Base-by-base conservation (phyloP, 2,797 vertebrate genomes). In the Acipenser ruthenus region DNA sequence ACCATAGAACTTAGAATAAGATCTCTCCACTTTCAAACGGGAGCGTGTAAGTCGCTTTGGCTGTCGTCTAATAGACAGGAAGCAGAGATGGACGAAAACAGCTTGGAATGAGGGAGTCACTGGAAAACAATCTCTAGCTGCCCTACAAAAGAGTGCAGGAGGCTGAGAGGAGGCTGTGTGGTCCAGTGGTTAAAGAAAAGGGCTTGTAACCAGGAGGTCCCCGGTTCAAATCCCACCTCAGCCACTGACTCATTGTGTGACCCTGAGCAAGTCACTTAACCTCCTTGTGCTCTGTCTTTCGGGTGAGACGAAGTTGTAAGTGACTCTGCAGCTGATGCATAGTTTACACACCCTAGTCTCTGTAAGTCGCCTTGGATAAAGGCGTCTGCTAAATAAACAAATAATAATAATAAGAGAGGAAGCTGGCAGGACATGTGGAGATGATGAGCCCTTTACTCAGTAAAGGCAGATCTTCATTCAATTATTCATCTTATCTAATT, bases 91-190 rank as follows among this genome's bases (percentile, higher is more conserved):
- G 12, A 6, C 8, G 13, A 48, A 52, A 62, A 60, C 18, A 12
- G 53, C n/a, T 55, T 49, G 37, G 13, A 63, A 55, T 70, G 64
- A 66, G 53, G 60, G 52, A 62, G 59, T 66, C 51, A 70, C 15
- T 9, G 49, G 18, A 55, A 23, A 66, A 6, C 10, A n/a, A 47
- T 63, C 59, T 62, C 56, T 58, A 59, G 10, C 62, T 64, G 13
- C 62, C 47, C 48, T 60, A 55, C 62, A 60, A 66, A 49, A 61
- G 15, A 49, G 9, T 50, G n/a, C 23, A 18, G 15, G 1, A 18
- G 15, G 15, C 15, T 53, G 52, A 50, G n/a, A 58, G 52, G 53
- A 12, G 52, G 15, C 1, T 18, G 15, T 18, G 15, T 18, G 15
- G 15, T 18, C 15, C 15, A 18, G 15, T 18, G 15, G 1, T 18